Evolutionary conservation across 2,888 invertebrate genomes (phyloP).

Genomic region (Adelphocoris suturalis): DNA sequence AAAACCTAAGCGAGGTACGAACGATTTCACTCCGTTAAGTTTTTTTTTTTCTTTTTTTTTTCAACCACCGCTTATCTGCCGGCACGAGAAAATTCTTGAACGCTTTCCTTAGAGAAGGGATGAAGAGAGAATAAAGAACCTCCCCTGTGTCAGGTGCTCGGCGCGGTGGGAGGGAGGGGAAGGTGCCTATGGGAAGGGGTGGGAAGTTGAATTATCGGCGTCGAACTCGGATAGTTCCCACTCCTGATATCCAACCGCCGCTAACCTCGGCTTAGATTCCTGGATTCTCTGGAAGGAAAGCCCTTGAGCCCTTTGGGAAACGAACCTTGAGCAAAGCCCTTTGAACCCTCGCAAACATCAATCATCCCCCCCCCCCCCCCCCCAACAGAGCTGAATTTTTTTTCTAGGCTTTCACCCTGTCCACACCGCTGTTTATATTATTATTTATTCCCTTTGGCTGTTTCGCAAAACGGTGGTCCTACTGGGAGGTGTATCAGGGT

Average conservation of each 20-base stretch:
- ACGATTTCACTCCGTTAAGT: constrained; percentile 36
- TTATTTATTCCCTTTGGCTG: constrained; percentile 42
- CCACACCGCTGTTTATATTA: constrained; percentile 55
- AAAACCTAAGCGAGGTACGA: constrained; percentile 11
- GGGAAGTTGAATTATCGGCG: constrained; percentile 38
- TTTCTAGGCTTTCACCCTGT: constrained; percentile 11
- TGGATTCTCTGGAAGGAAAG: constrained; percentile 21
- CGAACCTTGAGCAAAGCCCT: constrained; percentile 62
- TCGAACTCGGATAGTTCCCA: constrained; percentile 42
- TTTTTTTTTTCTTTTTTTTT: too few species aligned
- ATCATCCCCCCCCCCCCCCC: constrained; percentile 13
- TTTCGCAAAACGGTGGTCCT: not conserved
- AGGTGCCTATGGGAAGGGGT: constrained; percentile 5
- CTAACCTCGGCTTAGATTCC: constrained; percentile 46
- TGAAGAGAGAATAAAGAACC: constrained; percentile 14
- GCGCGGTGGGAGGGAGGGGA: not conserved
- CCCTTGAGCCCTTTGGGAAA: constrained; percentile 60
- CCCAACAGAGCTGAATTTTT: not conserved
- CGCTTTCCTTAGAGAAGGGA: not conserved
- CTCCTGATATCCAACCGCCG: constrained; percentile 27
- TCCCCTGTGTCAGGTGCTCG: not conserved
- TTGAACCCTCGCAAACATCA: constrained; percentile 57
- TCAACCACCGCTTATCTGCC: not conserved
- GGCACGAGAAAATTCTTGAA: constrained; percentile 4
- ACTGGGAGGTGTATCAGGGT: not conserved